Percentiles rank a stretch among this genome's conserved stretches.
phyloP scores from a whole-genome alignment of 1,140 invertebrate genomes.

The Phenacoccus solenopsis region DNA sequence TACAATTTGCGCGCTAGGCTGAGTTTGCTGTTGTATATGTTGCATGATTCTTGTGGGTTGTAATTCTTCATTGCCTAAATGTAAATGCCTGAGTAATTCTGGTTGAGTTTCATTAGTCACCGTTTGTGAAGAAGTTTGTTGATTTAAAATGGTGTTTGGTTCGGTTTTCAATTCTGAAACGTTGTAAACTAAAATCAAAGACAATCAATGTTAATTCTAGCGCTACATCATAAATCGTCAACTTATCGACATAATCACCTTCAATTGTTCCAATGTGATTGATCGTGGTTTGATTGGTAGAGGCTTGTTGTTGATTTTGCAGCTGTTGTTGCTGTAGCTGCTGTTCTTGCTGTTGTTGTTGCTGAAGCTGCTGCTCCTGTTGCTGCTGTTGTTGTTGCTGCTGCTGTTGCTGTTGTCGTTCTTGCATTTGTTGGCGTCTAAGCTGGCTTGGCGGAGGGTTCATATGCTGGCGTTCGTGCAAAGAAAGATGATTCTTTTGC shows the following conservation, averaged over 20 bases:
- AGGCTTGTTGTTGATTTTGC: neutral
- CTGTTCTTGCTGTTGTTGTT: neutral
- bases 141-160: neutral
- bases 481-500: constrained; percentile 65
- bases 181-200: constrained; percentile 5
- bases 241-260: neutral
- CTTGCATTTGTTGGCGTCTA: neutral
- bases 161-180: neutral
- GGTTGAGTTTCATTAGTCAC: neutral
- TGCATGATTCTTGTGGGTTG: neutral
- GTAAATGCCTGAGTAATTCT: neutral
- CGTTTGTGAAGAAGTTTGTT: neutral
- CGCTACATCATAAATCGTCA: neutral
- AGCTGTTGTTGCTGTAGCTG: neutral
- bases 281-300: neutral
- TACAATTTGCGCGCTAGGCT: neutral
- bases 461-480: constrained; percentile 70
- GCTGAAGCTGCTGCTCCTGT: neutral
- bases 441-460: constrained; percentile 39
- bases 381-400: neutral
- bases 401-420: neutral
- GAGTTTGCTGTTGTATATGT: constrained; percentile 4
- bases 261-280: neutral
- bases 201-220: neutral
- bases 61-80: neutral